Evolutionary conservation across 2,888 invertebrate species (phyloP), one percentile per base, ranked within the genome.

Genomic region (Leucoma salicis): DNA sequence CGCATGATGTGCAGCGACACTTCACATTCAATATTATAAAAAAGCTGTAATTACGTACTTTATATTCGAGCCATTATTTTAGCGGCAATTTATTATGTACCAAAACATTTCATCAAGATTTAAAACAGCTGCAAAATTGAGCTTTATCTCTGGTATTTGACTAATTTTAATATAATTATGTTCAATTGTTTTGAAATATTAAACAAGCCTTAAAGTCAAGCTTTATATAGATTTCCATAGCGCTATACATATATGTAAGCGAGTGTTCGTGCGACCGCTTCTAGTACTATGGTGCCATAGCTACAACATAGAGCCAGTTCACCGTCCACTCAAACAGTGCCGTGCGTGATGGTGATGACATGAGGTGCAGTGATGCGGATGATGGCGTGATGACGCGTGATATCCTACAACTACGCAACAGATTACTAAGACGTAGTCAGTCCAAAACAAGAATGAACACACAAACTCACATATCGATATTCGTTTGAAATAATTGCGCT

Each of bases 361-460:
- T 85, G 84, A 82, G 63, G 78, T 82, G 84, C 70, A 77, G 86
- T 87, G 88, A 88, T 87, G 88, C 86, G 87, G 87, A 86, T 80
- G 82, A 82, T 71, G 70, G 74, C 75, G 73, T 72, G 72, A 74
- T 69, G 72, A 74, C 57, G 52, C 54, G 54, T 61, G 63, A 63
- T 70, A 68, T 64, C 66, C 73, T 71, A 62, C 59, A 71, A 81
- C 76, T 84, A 84, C 68, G 71, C 70, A 78, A 82, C 79, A 77
- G 70, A 72, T 69, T 72, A 66, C 70, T 75, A 61, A 53, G 59
- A 58, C 66, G 66, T 69, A 71, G 66, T 82, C 82, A 83, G 79
- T 82, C 79, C 64, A 63, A 74, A 61, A 61, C 56, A 63, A 61
- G 57, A 47, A 41, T 42, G 48, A 55, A 53, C 46, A 52, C 45